Evolutionary conservation across 2,113 vertebrate genomes (phyloP), one percentile per base, ranked within the genome.

Genomic region (Paracyprichromis sp.): DNA sequence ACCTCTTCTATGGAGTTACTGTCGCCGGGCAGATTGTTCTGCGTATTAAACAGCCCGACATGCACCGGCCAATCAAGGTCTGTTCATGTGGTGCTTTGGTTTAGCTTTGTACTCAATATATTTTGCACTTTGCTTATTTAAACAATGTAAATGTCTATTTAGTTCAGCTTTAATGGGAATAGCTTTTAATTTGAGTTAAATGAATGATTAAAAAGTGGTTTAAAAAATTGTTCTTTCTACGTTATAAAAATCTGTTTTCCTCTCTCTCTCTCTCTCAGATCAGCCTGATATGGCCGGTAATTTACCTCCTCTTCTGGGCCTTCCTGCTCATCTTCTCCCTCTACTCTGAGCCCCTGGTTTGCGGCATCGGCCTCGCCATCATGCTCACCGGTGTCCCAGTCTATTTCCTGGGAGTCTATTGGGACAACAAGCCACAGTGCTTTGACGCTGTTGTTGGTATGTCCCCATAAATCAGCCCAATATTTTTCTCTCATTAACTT

Each of bases 271-370:
- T n/a, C 43, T 88, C 80, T 12, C 95, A 98, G 98, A 85, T 98
- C 90, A 98, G 92, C 90, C 95, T 98, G 73, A 92, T 98, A 47
- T 98, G 98, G 95, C 98, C 98, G 0, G 94, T 97, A 16, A 96
- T 98, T 94, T 98, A 98, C 93, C 94, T 98, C 93, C 85, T 98
- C 52, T 98, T 98, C 95, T 98, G 98, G 98, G 98, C 97, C 83
- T 98, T 98, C 95, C 90, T 98, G 89, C 95, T 98, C 85, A 94
- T 98, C 92, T 98, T 98, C 95, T 98, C 97, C 81, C 95, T 98
- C 11, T 98, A 97, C 96, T 98, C 98, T 1, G 98, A 98, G 92
- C 98, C 98, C 0, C 76, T 98, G 90, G 98, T 98, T 40, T 98
- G 98, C 12, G 97, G 98, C 83, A 97, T 97, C 2, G 98, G 98